Evolutionary conservation across 2,888 invertebrate species (phyloP), one percentile per base, ranked within the genome.

Genomic region (Scaptomyza polygonia): DNA sequence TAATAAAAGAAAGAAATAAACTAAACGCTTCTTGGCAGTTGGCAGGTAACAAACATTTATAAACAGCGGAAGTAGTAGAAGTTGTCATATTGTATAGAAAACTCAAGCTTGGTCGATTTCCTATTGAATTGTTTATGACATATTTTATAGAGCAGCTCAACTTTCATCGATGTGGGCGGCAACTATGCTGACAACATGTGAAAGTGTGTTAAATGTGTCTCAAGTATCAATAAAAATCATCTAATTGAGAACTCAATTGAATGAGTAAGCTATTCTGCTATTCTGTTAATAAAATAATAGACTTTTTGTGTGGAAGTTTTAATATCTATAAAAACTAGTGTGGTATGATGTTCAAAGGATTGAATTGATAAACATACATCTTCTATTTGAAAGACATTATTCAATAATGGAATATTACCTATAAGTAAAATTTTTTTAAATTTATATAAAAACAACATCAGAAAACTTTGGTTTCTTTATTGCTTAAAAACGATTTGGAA

Each of bases 1-100:
- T 68, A 73, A 81, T 65, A 65, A 74, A 72, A 74, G 70, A 52
- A 58, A 65, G 69, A 52, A 54, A n/a, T n/a, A n/a, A 73, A 54
- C 58, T 54, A 62, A 57, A 53, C 53, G 36, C 40, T 70, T 45
- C 53, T 45, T 57, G 52, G 16, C 59, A 66, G 69, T 45, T 57
- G 52, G 16, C 59, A 66, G 69, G 69, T 66, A 64, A 54, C 27
- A 62, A 55, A 61, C 30, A 59, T 62, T 45, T 48, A 69, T 68
- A 32, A 63, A 45, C 48, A 30, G 30, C 57, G 67, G 54, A 73
- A 68, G 54, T 55, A 12, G 55, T 7, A 29, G 57, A 45, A 42
- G 27, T 47, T 45, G 53, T 30, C 11, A 11, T 11, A 3, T 18
- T 14, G 40, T 58, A 16, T 49, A 34, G 4, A 32, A 57, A 56